Evolutionary conservation across 1,140 invertebrate species (phyloP), one percentile per base, ranked within the genome.

Genomic region (Procambarus clarkii): DNA sequence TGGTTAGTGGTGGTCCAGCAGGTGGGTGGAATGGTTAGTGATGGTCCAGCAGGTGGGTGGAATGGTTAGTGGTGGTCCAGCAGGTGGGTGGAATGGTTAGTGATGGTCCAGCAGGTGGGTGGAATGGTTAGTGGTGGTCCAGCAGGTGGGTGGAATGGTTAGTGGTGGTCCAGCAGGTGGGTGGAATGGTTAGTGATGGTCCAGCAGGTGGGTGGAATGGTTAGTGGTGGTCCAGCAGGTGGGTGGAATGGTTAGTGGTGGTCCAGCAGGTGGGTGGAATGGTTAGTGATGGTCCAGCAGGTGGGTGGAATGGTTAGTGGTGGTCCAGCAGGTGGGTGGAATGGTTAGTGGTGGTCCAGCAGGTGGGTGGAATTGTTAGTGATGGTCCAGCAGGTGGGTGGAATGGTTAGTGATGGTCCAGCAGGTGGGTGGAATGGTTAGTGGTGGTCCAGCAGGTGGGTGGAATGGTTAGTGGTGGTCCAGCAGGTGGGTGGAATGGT

Each of bases 101-200:
- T 34, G 34, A 1, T 34, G 34, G 34, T 0, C 34, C 34, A 34
- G 34, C 34, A 34, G 18, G 60, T 64, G 60, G 60, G 13, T 34
- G 45, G 64, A 89, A n/a, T n/a, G n/a, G n/a, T n/a, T n/a, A n/a
- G n/a, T n/a, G n/a, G n/a, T n/a, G n/a, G n/a, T n/a, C 11, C 58
- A 58, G 45, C 11, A 60, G 21, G 21, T 77, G 45, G 77, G 44
- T 71, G 86, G 86, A 69, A 81, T 81, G 50, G 34, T 69, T 64
- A 64, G 86, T 64, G 58, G 34, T 4, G n/a, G 21, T 13, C 2
- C 2, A n/a, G 15, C 34, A 18, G 21, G 54, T 54, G 86, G 45
- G 46, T 34, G 50, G n/a, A 60, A 88, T 4, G 24, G 77, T 2
- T 18, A n/a, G 54, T 15, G 74, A 0, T 48, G 50, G 54, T 4